Percentiles rank a stretch among this genome's conserved stretches.
Evolutionary conservation across 2,797 vertebrate genomes (phyloP).

Genomic region (Poecilia picta): DNA sequence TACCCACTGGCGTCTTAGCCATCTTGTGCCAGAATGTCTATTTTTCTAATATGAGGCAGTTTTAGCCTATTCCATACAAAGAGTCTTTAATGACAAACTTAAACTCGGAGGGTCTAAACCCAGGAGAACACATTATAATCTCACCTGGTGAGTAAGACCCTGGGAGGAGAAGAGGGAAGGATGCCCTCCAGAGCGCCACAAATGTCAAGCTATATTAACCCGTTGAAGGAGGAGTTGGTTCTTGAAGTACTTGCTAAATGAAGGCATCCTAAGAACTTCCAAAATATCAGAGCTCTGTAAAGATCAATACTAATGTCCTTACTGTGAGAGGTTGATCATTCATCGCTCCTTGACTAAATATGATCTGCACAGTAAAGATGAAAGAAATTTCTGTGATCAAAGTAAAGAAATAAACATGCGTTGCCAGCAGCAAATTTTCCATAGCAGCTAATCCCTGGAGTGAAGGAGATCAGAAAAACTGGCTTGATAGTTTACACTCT

Average conservation of each 20-base stretch:
- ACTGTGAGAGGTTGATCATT: conserved; percentile 57
- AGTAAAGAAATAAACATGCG: conserved; percentile 24
- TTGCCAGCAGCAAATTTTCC: conserved; percentile 21
- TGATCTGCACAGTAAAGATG: conserved; percentile 38
- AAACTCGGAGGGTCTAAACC: background rate
- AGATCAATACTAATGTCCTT: conserved; percentile 48
- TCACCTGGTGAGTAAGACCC: background rate
- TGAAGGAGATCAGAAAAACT: conserved; percentile 54
- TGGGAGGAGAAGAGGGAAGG: background rate
- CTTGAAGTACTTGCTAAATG: conserved; percentile 43
- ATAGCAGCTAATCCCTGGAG: conserved; percentile 49
- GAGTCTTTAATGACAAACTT: background rate
- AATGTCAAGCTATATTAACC: conserved; percentile 42
- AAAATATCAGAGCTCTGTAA: conserved; percentile 42
- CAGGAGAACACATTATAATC: background rate
- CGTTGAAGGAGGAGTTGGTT: conserved; percentile 23
- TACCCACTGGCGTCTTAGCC: too few species aligned
- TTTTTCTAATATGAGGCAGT: background rate
- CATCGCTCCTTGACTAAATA: conserved; percentile 50
- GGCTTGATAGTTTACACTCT: conserved; percentile 34
- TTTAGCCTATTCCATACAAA: background rate
- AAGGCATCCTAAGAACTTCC: conserved; percentile 25
- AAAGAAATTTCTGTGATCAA: conserved; percentile 43
- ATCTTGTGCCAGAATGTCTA: background rate
- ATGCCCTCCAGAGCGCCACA: background rate